Percentiles rank a stretch among this genome's conserved stretches.
These are phyloP conservation scores for Lepidotrigona ventralis DNA, from an alignment of 1,140 invertebrate genomes.

Conservation along the genomic window DNA sequence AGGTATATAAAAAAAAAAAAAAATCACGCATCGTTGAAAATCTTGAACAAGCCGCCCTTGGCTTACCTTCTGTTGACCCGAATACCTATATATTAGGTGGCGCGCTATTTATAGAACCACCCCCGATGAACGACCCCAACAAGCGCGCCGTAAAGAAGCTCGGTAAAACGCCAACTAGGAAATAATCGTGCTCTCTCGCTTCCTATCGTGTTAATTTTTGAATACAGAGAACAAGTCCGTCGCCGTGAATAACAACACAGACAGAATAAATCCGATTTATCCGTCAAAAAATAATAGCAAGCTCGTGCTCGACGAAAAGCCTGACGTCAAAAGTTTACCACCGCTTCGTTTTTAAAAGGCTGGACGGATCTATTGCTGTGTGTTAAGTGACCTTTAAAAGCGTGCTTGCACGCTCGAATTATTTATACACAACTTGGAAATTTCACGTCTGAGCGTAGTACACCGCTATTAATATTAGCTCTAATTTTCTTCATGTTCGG, in stretches of 20 bases:
- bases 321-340: not conserved
- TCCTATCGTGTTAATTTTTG: not conserved
- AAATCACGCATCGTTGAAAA: slow-evolving; percentile 41
- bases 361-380: not conserved
- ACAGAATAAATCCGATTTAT: not conserved
- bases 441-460: slow-evolving; percentile 14
- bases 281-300: not conserved
- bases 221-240: not conserved
- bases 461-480: slow-evolving; percentile 20
- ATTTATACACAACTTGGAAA: slow-evolving; percentile 32
- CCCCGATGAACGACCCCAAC: slow-evolving; percentile 69
- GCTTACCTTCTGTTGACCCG: slow-evolving; percentile 70
- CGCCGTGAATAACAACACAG: too few relatives aligned
- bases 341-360: not conserved
- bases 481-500: not conserved
- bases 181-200: not conserved
- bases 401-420: not conserved
- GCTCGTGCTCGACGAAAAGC: not conserved
- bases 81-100: slow-evolving; percentile 71
- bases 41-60: slow-evolving; percentile 68
- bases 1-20: slow-evolving; percentile 17
- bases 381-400: slow-evolving; percentile 42
- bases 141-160: slow-evolving; percentile 54
- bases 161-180: slow-evolving; percentile 35
- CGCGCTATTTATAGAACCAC: slow-evolving; percentile 73